Evolutionary conservation across 2,888 invertebrate species (phyloP).

Genomic region (Drosophila seclusa): DNA sequence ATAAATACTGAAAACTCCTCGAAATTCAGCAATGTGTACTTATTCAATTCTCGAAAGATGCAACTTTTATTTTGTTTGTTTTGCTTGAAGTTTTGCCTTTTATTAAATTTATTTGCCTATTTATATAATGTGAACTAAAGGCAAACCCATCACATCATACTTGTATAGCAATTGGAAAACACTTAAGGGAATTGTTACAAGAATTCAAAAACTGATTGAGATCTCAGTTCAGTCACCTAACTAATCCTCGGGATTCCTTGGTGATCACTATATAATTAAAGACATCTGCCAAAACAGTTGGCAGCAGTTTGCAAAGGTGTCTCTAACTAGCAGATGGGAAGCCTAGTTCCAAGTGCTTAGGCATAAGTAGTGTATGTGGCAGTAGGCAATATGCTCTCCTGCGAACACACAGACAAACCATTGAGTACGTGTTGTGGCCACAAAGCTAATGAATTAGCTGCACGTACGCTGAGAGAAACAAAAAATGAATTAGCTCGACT

Average conservation of each 20-base stretch:
- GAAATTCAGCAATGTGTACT: background rate
- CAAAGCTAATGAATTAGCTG: slow-evolving; percentile 19
- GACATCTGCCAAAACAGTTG: slow-evolving; percentile 20
- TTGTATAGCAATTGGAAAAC: background rate
- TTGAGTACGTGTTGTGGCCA: slow-evolving; percentile 34
- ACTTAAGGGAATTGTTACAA: background rate
- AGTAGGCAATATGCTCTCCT: slow-evolving; percentile 23
- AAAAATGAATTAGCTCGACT: background rate
- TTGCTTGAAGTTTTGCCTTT: background rate
- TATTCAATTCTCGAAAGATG: slow-evolving; percentile 36
- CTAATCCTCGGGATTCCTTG: background rate
- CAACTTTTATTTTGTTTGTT: background rate
- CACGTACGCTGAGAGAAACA: slow-evolving; percentile 36
- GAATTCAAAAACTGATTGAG: background rate
- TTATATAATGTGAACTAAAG: background rate
- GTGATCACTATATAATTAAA: slow-evolving; percentile 28
- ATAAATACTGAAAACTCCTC: slow-evolving; percentile 10
- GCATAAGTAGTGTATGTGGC: slow-evolving; percentile 19
- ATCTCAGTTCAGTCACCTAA: slow-evolving; percentile 1
- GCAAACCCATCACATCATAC: background rate
- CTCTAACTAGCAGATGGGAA: background rate
- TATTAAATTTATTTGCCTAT: background rate
- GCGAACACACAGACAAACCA: slow-evolving; percentile 13
- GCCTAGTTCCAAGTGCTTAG: slow-evolving; percentile 25
- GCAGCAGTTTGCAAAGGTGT: slow-evolving; percentile 17